phyloP scores from a whole-genome alignment of 2,113 vertebrate genomes.

The Mesocricetus auratus region DNA sequence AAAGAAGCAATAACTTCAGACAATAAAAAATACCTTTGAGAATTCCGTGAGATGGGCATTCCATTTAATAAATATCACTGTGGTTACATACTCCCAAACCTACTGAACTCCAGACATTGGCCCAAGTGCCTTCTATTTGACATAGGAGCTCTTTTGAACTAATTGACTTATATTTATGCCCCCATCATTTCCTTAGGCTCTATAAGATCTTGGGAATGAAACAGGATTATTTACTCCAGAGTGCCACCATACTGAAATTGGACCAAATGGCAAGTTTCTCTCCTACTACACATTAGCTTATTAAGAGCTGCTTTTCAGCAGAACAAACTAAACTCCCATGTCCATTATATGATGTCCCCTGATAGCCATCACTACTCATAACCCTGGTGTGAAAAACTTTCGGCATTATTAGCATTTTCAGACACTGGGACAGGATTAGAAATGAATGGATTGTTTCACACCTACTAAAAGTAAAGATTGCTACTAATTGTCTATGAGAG shows the following conservation, averaged over 20 bases:
- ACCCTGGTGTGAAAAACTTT: slow-evolving; percentile 51
- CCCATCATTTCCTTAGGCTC: slow-evolving; percentile 13
- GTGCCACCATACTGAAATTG: slow-evolving; percentile 68
- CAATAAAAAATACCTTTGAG: slow-evolving; percentile 85
- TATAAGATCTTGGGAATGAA: slow-evolving; percentile 50
- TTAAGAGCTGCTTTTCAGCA: slow-evolving; percentile 74
- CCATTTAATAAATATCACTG: slow-evolving; percentile 88
- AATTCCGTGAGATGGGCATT: slow-evolving; percentile 85
- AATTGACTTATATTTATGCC: slow-evolving; percentile 81
- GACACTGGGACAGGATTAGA: slow-evolving; percentile 28
- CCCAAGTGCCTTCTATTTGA: slow-evolving; percentile 77
- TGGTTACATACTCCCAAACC: slow-evolving; percentile 88
- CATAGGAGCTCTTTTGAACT: slow-evolving; percentile 70
- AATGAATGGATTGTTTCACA: slow-evolving; percentile 52
- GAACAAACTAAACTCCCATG: slow-evolving; percentile 70
- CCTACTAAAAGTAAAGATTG: slow-evolving; percentile 5
- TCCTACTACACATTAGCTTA: slow-evolving; percentile 77
- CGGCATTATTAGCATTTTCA: slow-evolving; percentile 27
- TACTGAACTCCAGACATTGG: slow-evolving; percentile 83
- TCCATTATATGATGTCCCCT: slow-evolving; percentile 39
- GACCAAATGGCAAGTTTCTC: slow-evolving; percentile 73
- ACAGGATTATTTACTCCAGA: slow-evolving; percentile 68
- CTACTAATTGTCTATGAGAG: slow-evolving; percentile 49
- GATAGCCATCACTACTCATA: not conserved
- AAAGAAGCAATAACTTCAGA: slow-evolving; percentile 85